Evolutionary conservation across 2,797 vertebrate genomes (phyloP).

Genomic region (Pangasius mekongensis): DNA sequence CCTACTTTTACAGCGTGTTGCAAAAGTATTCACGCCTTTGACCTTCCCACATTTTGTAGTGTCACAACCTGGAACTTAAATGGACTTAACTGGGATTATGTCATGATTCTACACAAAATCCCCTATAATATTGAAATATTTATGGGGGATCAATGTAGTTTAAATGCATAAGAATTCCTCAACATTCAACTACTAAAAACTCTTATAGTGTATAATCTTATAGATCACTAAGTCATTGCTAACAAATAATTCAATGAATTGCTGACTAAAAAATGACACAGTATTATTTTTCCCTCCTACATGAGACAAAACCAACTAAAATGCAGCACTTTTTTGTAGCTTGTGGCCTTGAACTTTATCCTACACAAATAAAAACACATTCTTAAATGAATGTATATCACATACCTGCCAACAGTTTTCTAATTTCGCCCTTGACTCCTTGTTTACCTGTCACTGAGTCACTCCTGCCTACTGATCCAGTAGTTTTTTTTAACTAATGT

Average conservation of each 20-base stretch:
- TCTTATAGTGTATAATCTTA: background rate
- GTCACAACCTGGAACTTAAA: background rate
- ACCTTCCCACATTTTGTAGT: background rate
- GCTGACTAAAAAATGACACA: background rate
- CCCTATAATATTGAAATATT: background rate
- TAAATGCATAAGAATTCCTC: background rate
- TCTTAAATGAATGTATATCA: background rate
- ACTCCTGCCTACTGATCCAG: background rate
- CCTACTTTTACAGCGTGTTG: background rate
- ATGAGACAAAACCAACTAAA: background rate
- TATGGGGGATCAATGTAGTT: background rate
- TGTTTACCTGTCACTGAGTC: background rate
- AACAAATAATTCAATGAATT: background rate
- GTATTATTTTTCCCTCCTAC: no score
- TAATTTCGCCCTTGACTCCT: background rate
- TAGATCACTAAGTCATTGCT: background rate
- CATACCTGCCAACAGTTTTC: background rate
- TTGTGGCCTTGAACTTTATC: background rate
- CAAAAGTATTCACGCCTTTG: background rate
- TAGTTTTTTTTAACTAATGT: background rate
- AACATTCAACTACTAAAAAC: background rate
- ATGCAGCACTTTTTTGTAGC: background rate
- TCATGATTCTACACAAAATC: no score
- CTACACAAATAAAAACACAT: background rate
- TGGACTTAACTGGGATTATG: no score